phyloP scores from a whole-genome alignment of 2,113 vertebrate genomes.

The Sceloporus undulatus region DNA sequence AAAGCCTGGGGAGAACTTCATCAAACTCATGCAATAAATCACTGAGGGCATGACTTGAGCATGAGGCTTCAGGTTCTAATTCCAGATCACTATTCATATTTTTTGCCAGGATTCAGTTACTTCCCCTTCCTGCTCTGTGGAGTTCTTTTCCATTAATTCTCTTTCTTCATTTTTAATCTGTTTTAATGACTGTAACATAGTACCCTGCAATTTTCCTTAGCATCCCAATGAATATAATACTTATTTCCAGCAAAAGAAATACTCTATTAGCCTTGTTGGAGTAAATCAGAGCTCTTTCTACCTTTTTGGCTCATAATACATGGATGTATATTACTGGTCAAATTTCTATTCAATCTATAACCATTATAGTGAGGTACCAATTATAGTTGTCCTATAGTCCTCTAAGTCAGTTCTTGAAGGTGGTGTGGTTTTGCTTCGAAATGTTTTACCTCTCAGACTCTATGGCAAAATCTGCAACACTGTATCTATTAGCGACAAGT shows the following conservation, averaged over 20 bases:
- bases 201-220: slow-evolving; percentile 2
- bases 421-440: neutral
- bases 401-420: neutral
- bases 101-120: neutral
- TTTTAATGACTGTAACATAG: neutral
- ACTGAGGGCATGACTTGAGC: neutral
- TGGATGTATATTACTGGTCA: neutral
- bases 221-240: slow-evolving; percentile 33
- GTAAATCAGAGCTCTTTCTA: slow-evolving; percentile 22
- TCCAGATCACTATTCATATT: neutral
- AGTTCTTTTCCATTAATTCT: neutral
- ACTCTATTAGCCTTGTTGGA: slow-evolving; percentile 19
- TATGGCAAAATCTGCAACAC: neutral
- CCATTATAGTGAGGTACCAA: slow-evolving; percentile 7
- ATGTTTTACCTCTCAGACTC: neutral
- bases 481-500: neutral
- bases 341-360: neutral
- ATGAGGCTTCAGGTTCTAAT: neutral
- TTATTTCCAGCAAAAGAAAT: neutral
- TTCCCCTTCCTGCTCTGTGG: neutral
- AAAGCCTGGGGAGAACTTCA: neutral
- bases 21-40: neutral
- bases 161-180: neutral
- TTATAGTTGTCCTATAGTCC: neutral
- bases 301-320: neutral